Evolutionary conservation across 2,888 invertebrate genomes (phyloP).

Genomic region (Apocheima hispidaria): DNA sequence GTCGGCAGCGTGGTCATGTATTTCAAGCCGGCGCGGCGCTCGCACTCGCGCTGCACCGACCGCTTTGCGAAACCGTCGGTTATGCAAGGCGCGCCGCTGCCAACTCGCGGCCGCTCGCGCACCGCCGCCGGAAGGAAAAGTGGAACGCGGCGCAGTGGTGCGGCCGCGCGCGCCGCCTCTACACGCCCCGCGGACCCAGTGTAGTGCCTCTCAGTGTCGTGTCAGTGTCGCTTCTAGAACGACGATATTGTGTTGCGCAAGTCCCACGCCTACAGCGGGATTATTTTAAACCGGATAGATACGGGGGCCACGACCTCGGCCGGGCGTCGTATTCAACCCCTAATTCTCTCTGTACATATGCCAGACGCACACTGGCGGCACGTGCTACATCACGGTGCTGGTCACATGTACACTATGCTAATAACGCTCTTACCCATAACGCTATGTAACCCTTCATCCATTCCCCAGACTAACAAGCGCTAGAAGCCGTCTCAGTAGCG

Average conservation of each 20-base stretch:
- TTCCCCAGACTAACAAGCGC: constrained; percentile 28
- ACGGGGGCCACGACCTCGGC: constrained; percentile 62
- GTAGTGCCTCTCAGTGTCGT: constrained; percentile 81
- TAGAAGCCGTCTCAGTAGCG: constrained; percentile 2
- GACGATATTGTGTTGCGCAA: constrained; percentile 82
- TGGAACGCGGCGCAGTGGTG: constrained; percentile 84
- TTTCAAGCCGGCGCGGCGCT: constrained; percentile 74
- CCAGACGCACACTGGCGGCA: constrained; percentile 48
- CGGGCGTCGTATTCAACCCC: constrained; percentile 55
- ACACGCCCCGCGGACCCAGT: constrained; percentile 79
- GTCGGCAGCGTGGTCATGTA: constrained; percentile 76
- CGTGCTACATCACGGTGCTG: constrained; percentile 60
- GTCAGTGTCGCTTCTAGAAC: constrained; percentile 84
- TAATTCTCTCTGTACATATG: constrained; percentile 54
- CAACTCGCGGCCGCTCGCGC: constrained; percentile 79
- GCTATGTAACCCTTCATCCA: constrained; percentile 53
- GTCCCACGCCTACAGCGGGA: constrained; percentile 79
- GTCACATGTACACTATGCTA: constrained; percentile 61
- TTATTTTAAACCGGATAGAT: constrained; percentile 81
- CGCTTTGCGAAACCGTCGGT: constrained; percentile 84
- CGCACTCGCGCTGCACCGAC: constrained; percentile 80
- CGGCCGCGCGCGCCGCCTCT: constrained; percentile 81
- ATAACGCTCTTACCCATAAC: constrained; percentile 55
- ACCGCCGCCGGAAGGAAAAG: constrained; percentile 82
- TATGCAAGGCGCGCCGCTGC: constrained; percentile 85